Percentiles rank a stretch among this genome's conserved stretches.
Evolutionary conservation across 2,797 vertebrate species (phyloP).

Genomic region (Platyrinchus mystaceus): DNA sequence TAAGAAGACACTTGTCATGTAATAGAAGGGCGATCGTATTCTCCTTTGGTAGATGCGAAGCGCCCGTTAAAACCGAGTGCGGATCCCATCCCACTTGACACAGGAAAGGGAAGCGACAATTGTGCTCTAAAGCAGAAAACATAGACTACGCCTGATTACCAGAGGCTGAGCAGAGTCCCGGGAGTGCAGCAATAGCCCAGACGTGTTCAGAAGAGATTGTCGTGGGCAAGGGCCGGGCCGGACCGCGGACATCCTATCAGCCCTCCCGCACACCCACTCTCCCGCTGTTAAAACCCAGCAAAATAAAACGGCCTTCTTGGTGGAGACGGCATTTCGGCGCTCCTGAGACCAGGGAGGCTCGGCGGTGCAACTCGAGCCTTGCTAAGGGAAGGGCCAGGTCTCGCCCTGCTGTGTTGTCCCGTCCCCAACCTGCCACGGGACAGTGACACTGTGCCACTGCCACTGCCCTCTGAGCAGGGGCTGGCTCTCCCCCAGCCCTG

Average conservation of each 20-base stretch:
- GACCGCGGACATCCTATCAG: neutral
- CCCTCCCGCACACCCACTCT: neutral
- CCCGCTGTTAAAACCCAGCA: neutral
- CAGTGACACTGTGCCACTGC: neutral
- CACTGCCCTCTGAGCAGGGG: neutral
- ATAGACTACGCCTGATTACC: conserved; percentile 1
- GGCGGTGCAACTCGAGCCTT: neutral
- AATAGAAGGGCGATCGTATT: neutral
- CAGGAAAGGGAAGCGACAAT: neutral
- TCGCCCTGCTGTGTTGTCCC: neutral
- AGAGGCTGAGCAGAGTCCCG: neutral
- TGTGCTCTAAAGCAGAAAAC: conserved; percentile 28
- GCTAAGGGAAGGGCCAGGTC: neutral
- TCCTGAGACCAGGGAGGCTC: neutral
- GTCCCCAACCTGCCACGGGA: neutral
- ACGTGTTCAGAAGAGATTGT: neutral
- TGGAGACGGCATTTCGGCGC: neutral
- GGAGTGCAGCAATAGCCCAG: neutral
- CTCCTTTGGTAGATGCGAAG: neutral
- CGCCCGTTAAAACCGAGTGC: neutral
- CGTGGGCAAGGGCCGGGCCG: neutral
- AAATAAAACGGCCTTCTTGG: neutral
- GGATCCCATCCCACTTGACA: neutral
- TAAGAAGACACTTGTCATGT: conserved; percentile 24
- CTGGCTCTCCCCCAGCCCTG: neutral